Evolutionary conservation across 2,797 vertebrate species (phyloP).

Genomic region (Takifugu rubripes): DNA sequence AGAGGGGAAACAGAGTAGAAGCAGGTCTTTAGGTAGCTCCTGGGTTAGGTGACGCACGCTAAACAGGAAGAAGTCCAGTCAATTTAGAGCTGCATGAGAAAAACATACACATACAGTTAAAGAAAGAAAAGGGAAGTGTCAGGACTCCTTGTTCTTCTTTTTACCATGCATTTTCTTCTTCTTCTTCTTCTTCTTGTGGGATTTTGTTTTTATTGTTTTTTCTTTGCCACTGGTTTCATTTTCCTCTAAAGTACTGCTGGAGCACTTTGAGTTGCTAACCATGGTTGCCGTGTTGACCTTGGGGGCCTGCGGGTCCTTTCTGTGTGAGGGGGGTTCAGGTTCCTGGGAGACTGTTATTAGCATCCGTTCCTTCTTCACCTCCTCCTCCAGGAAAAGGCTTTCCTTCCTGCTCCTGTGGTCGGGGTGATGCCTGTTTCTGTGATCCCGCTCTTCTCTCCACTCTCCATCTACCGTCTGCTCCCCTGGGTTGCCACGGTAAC

Average conservation of each 20-base stretch:
- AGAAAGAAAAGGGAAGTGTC: not conserved
- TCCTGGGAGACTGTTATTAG: constrained; percentile 49
- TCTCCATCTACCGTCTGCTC: not conserved
- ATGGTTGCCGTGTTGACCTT: too few relatives aligned
- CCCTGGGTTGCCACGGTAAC: not conserved
- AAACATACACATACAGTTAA: too few relatives aligned
- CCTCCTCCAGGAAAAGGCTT: constrained; percentile 37
- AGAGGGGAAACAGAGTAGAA: too few relatives aligned
- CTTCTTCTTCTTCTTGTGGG: constrained; percentile 59
- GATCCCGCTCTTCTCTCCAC: constrained; percentile 2
- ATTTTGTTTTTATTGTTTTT: constrained; percentile 46
- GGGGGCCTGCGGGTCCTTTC: not conserved
- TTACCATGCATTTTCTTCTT: constrained; percentile 45
- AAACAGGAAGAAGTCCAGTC: too few relatives aligned
- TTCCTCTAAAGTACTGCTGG: too few relatives aligned
- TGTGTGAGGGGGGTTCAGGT: constrained; percentile 2
- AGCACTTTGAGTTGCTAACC: constrained; percentile 13
- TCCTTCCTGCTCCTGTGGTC: constrained; percentile 17
- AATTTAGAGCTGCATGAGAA: too few relatives aligned
- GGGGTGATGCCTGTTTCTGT: constrained; percentile 7
- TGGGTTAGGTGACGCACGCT: too few relatives aligned
- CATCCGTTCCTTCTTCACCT: constrained; percentile 56
- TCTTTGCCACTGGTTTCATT: constrained; percentile 19
- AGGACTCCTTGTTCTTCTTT: constrained; percentile 42
- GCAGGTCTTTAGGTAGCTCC: too few relatives aligned